These are phyloP conservation scores for Chydorus sphaericus DNA, from an alignment of 2,888 invertebrate genomes.

Conservation along the genomic window DNA sequence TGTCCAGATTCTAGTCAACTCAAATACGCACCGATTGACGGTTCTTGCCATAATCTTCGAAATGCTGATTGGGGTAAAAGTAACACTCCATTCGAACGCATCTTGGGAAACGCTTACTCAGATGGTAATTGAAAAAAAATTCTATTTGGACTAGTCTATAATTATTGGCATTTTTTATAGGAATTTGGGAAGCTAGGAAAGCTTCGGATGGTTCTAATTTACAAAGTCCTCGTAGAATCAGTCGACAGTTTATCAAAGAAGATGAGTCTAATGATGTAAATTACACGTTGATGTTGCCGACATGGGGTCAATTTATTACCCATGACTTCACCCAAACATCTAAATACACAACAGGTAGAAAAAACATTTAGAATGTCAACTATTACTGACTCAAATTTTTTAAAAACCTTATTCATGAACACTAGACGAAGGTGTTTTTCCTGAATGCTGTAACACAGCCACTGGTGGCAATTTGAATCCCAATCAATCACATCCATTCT, in stretches of 20 bases:
- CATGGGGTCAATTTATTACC: not conserved
- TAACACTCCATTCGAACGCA: slow-evolving; percentile 45
- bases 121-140: slow-evolving; percentile 36
- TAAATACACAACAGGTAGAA: not conserved
- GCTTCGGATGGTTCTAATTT: slow-evolving; percentile 36
- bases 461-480: slow-evolving; percentile 18
- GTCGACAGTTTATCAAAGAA: not conserved
- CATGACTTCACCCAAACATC: not conserved
- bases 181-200: slow-evolving; percentile 41
- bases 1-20: not conserved
- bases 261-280: not conserved
- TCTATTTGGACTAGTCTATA: not conserved
- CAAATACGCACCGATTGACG: slow-evolving; percentile 62
- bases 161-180: slow-evolving; percentile 29
- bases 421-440: slow-evolving; percentile 19
- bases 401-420: not conserved
- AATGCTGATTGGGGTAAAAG: slow-evolving; percentile 65
- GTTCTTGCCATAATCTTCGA: slow-evolving; percentile 81
- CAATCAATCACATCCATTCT: slow-evolving; percentile 40
- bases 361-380: too few species aligned
- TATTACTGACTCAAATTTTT: not conserved
- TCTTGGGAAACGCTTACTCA: slow-evolving; percentile 48
- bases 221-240: slow-evolving; percentile 25
- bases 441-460: slow-evolving; percentile 20
- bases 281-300: not conserved